These are phyloP conservation scores for Spermophilus dauricus DNA, from an alignment of 2,113 vertebrate species.

Conservation along the genomic window DNA sequence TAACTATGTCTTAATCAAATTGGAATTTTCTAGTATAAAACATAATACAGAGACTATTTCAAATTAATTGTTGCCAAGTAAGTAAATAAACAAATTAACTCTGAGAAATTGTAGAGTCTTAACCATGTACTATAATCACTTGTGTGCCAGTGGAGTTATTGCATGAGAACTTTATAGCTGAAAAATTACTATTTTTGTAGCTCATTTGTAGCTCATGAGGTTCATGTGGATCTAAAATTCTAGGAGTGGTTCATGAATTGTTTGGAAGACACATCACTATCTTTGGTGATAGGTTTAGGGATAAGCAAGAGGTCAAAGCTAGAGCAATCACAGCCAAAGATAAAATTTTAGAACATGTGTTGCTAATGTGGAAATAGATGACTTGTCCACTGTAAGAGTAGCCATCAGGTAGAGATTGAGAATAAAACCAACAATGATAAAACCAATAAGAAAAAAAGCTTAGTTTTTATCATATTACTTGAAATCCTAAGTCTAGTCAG, in stretches of 20 bases:
- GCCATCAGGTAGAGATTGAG: neutral
- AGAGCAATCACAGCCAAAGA: neutral
- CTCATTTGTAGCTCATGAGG: neutral
- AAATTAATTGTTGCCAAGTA: neutral
- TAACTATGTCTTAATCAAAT: neutral
- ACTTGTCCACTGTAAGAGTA: neutral
- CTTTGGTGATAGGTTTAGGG: neutral
- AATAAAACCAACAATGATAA: neutral
- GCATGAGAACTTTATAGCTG: neutral
- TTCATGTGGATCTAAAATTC: neutral
- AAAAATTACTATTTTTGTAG: neutral
- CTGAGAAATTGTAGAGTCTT: neutral
- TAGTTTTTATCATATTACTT: neutral
- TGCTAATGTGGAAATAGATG: neutral
- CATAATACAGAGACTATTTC: neutral
- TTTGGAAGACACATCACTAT: neutral
- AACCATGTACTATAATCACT: neutral
- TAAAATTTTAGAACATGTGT: neutral
- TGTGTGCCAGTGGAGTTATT: neutral
- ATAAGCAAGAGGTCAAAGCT: neutral
- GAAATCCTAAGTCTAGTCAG: neutral
- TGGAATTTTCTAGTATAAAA: neutral
- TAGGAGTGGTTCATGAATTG: neutral
- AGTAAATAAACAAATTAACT: neutral
- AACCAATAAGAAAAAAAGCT: neutral